Evolutionary conservation across 2,797 vertebrate genomes (phyloP).

Genomic region (Carduelis carduelis): DNA sequence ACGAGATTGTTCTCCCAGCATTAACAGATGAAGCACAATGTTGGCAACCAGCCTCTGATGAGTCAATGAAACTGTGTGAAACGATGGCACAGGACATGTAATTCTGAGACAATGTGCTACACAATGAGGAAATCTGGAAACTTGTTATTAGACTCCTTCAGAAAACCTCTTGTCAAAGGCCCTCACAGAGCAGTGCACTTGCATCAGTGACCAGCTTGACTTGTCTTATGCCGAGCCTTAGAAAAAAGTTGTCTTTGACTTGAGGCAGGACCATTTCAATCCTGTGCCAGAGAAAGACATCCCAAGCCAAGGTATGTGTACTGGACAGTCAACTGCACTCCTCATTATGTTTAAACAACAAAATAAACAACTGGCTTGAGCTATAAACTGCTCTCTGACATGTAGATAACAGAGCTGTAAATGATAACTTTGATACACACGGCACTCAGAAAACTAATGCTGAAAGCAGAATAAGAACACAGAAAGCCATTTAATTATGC

Average conservation of each 20-base stretch:
- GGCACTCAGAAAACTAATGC: not conserved
- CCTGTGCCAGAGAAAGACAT: not conserved
- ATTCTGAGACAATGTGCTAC: not conserved
- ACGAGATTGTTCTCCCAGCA: not conserved
- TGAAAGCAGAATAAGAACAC: not conserved
- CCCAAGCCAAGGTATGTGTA: not conserved
- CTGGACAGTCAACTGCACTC: not conserved
- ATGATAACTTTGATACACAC: accelerated
- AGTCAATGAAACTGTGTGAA: constrained; percentile 7
- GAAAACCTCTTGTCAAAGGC: not conserved
- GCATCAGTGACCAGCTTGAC: not conserved
- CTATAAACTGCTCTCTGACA: not conserved
- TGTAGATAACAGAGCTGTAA: not conserved
- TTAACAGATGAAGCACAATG: not conserved
- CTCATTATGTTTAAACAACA: not conserved
- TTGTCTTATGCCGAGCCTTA: not conserved
- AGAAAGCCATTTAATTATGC: not conserved
- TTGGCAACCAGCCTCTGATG: constrained; percentile 21
- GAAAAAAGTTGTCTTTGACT: not conserved
- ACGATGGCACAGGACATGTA: not conserved
- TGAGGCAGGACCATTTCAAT: accelerated
- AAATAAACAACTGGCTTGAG: not conserved
- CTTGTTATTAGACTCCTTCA: not conserved
- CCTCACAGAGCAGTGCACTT: not conserved
- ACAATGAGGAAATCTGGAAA: not conserved